Conservation (phyloP, 1,140 invertebrate species). For the Ericerus pela region DNA sequence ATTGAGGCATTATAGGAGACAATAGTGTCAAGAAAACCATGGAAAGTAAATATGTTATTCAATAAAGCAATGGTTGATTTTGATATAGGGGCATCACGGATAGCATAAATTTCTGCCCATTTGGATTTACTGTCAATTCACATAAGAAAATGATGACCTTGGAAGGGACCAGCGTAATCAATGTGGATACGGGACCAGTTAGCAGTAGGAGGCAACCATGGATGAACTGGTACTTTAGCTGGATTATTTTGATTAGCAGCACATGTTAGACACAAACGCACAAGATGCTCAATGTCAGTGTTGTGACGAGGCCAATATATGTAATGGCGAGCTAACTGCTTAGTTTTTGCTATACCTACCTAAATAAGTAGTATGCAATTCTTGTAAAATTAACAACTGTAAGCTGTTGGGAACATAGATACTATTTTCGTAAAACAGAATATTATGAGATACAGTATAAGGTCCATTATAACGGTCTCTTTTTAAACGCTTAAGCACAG, state of each 20-base stretch:
- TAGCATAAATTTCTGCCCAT: not conserved
- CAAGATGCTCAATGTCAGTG: slow-evolving; percentile 29
- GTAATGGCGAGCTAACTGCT: slow-evolving; percentile 26
- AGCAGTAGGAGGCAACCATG: slow-evolving; percentile 3
- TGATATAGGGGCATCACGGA: not conserved
- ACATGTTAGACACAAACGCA: slow-evolving; percentile 24
- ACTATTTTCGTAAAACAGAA: too few relatives aligned
- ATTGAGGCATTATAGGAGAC: not conserved
- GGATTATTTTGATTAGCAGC: slow-evolving; percentile 20
- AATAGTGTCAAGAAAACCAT: not conserved
- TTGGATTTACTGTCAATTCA: not conserved
- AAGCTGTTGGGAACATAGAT: not conserved
- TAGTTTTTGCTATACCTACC: slow-evolving; percentile 38
- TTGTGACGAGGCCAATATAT: slow-evolving; percentile 34
- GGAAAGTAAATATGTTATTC: not conserved
- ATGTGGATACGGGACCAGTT: slow-evolving; percentile 21
- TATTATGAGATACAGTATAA: too few relatives aligned
- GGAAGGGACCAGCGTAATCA: slow-evolving; percentile 25
- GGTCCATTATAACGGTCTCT: too few relatives aligned
- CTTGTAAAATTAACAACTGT: not conserved
- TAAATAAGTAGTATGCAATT: slow-evolving; percentile 34
- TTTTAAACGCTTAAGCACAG: too few relatives aligned
- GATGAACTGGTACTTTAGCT: slow-evolving; percentile 17
- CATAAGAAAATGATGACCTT: not conserved
- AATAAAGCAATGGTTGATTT: not conserved